Evolutionary conservation across 2,797 vertebrate species (phyloP).

Genomic region (Microchirus variegatus): DNA sequence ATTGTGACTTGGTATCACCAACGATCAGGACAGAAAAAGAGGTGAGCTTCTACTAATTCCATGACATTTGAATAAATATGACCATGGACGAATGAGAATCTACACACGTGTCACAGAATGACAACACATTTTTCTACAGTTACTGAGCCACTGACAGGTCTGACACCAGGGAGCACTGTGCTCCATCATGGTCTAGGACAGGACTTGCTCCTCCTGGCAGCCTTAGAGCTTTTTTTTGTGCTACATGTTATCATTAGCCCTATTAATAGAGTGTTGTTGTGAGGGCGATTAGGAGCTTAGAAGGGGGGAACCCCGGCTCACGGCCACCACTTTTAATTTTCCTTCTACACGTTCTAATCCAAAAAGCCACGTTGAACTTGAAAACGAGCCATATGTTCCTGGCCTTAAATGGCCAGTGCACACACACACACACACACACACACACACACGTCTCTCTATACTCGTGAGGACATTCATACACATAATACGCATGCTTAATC

Average conservation of each 20-base stretch:
- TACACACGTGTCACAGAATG: too few relatives aligned
- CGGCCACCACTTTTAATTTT: constrained; percentile 74
- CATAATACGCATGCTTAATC: too few relatives aligned
- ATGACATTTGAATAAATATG: too few relatives aligned
- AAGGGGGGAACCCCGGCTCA: constrained; percentile 49
- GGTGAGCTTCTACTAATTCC: too few relatives aligned
- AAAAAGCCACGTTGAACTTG: constrained; percentile 62
- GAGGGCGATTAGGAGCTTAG: constrained; percentile 59
- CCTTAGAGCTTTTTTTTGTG: constrained; percentile 9
- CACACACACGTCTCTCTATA: too few relatives aligned
- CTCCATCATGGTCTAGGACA: neutral
- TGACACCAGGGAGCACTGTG: neutral
- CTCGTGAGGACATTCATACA: too few relatives aligned
- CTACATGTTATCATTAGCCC: constrained; percentile 42
- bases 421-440: constrained; percentile 13
- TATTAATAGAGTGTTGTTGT: constrained; percentile 44
- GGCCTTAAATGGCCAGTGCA: constrained; percentile 54
- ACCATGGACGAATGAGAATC: too few relatives aligned
- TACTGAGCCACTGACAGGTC: neutral
- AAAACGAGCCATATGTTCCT: constrained; percentile 72
- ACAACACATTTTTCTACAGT: too few relatives aligned
- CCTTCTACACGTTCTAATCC: constrained; percentile 68
- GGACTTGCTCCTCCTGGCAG: constrained; percentile 20
- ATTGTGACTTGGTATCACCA: too few relatives aligned
- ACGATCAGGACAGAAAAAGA: too few relatives aligned